Evolutionary conservation across 2,113 vertebrate genomes (phyloP), one percentile per base, ranked within the genome.

Genomic region (Pampusana beccarii): DNA sequence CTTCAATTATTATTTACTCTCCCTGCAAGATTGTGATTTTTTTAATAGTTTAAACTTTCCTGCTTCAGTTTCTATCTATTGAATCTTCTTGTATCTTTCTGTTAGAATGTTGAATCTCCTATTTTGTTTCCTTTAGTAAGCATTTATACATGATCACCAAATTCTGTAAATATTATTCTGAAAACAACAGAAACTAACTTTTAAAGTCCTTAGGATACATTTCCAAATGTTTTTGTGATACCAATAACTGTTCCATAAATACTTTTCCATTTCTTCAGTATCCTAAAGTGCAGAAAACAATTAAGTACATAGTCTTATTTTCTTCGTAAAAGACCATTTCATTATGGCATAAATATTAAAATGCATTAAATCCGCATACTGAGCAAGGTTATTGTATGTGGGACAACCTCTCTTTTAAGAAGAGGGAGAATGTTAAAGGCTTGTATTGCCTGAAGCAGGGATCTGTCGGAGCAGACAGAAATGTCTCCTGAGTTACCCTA

Each of bases 401-500:
- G 38, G 58, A 73, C 40, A 57, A 46, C 38, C 13, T 77, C 33
- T 72, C 33, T 91, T 83, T 86, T 73, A 65, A 73, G 50, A 82
- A 71, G 16, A 82, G 2, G 5, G 34, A 71, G 20, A 36, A 64
- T 75, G 83, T 80, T 64, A 80, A 86, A 91, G 40, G 6, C 50
- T 80, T 92, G 60, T 91, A 60, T 65, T 80, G 72, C 90, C 80
- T 61, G 72, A 96, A 80, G 84, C 77, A 80, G 10, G 34, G 80
- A 83, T 80, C 48, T 69, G 71, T 46, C 92, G 38, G 25, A 91
- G 58, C 54, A 93, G 84, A 80, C 23, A 86, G 34, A 72, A 93
- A 51, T 33, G 50, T 93, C 62, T 80, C 58, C 38, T 57, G 83
- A 88, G 72, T 51, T 91, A 60, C 17, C 20, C 48, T 83, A 14